These are phyloP conservation scores for Hyppa rectilinea DNA, from an alignment of 2,888 invertebrate genomes.

Conservation along the genomic window DNA sequence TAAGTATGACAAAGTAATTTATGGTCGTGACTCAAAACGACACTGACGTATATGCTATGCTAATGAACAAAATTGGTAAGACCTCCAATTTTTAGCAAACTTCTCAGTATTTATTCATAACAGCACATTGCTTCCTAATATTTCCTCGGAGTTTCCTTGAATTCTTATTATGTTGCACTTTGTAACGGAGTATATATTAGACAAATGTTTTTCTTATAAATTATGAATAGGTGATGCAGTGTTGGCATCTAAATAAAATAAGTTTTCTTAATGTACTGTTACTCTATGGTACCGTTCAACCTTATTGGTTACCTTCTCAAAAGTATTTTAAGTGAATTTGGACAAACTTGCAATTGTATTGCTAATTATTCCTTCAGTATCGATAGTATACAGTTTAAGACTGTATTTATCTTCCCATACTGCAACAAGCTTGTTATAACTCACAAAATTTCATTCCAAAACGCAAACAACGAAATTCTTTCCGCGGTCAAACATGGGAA, in stretches of 20 bases:
- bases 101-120: slow-evolving; percentile 45
- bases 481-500: slow-evolving; percentile 47
- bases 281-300: neutral
- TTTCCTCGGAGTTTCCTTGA: slow-evolving; percentile 46
- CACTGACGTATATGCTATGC: slow-evolving; percentile 73
- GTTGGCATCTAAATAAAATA: neutral
- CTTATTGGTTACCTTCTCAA: neutral
- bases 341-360: neutral
- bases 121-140: slow-evolving; percentile 57
- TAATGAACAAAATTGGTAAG: slow-evolving; percentile 72
- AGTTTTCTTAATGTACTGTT: neutral
- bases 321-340: neutral
- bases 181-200: slow-evolving; percentile 24
- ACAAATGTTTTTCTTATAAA: slow-evolving; percentile 4
- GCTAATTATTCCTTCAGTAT: neutral
- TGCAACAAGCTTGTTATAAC: neutral
- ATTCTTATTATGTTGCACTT: slow-evolving; percentile 42
- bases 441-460: slow-evolving; percentile 16
- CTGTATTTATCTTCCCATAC: neutral
- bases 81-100: slow-evolving; percentile 60
- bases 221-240: neutral
- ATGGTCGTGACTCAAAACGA: slow-evolving; percentile 71
- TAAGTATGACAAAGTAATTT: slow-evolving; percentile 58
- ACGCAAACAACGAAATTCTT: slow-evolving; percentile 31
- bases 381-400: neutral